Evolutionary conservation across 2,113 vertebrate genomes (phyloP), one percentile per base, ranked within the genome.

Genomic region (Struthio camelus): DNA sequence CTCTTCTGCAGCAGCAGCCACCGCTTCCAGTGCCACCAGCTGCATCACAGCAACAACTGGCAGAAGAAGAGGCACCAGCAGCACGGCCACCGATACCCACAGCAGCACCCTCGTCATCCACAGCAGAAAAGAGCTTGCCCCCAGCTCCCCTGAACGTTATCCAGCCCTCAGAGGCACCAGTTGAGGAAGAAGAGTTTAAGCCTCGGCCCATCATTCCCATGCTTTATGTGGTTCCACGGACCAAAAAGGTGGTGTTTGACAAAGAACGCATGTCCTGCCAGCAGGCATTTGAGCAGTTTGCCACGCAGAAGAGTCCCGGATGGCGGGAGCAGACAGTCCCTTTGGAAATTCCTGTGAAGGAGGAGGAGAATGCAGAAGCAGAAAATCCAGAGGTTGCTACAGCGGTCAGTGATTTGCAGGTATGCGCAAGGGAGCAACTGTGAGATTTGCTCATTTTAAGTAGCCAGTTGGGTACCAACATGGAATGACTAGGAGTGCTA

Each of bases 201-300:
- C 96, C 96, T 0, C 93, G 98, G 23, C 97, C 98, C 22, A 98
- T 98, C 95, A 98, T 98, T 88, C 98, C 98, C 69, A 98, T 98
- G 97, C 95, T 98, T 2, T 99, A 98, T 0, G 98, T 98, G 93
- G 94, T 98, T 65, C 98, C 98, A 0, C 96, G 95, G 76, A 87
- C 96, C n/a, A 97, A 97, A 38, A 96, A 97, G 59, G 73, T 95
- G 34, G 70, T 86, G 6, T 93, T 96, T 2, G 97, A 98, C 89
- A 97, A 97, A 78, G 97, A 97, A 81, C 94, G 94, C 34, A 93
- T 94, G 85, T 98, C 98, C 69, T 99, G 99, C 94, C 99, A 99
- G 96, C 98, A 98, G 93, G 98, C 97, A 0, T 99, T 99, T 11
- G 98, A 99, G 94, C 98, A 98, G 90, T 99, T 99, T 15, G 98